Base-by-base conservation (phyloP, 2,888 invertebrate genomes). In the Ctena decussata region DNA sequence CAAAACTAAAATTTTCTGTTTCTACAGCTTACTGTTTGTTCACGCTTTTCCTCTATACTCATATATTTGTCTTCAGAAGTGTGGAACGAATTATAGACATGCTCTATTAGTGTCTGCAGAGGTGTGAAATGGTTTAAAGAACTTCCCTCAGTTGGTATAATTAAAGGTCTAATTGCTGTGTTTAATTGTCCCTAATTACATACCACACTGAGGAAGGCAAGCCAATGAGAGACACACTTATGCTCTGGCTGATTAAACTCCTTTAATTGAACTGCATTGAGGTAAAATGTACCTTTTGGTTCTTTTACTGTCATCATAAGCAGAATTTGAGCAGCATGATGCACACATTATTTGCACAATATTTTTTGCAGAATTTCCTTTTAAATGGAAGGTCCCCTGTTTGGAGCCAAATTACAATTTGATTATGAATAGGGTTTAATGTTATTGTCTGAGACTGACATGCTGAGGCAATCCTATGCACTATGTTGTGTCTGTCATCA, bases 41-140 rank as follows among this genome's bases (percentile, higher is more conserved):
- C 65, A 65, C 65, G 35, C 65, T 18, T 35, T 65, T 30, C 3
- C 21, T 35, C 24, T 65, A 18, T 35, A 8, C 2, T 12, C 35
- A 18, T 6, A 32, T 35, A 3, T 65, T 32, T 65, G 35, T 18
- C 18, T 21, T 35, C 65, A 30, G 30, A 27, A 60, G 27, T 24
- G 60, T 27, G 60, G 30, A 60, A 60, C 1, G 27, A 27, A 60
- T 30, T 60, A 30, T 24, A 60, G 60, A 60, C 60, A 18, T 18
- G 5, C 30, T 27, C 27, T 18, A 35, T 35, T n/a, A 65, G 8
- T 65, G 65, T 65, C 65, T 65, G 35, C 2, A 65, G 35, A 35
- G 65, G 65, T 65, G 65, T 65, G 65, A 65, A 53, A 65, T 65
- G 24, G 11, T 35, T n/a, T 65, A 35, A 65, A 65, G 65, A 18